Evolutionary conservation across 2,113 vertebrate genomes (phyloP), one percentile per base, ranked within the genome.

Genomic region (Corydoras sp.): DNA sequence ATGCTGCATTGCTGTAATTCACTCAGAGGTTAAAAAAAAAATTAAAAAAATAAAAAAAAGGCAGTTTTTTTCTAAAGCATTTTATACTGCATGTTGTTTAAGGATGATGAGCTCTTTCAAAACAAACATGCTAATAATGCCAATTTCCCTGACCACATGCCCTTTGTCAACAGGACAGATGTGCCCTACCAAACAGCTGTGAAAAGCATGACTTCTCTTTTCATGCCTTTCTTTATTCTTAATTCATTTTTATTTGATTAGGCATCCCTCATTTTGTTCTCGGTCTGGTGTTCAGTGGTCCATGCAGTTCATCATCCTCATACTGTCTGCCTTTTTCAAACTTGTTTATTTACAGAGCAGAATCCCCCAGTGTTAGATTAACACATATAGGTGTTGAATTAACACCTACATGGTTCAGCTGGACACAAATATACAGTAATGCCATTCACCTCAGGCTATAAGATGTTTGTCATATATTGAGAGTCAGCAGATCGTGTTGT

Each of bases 121-220:
- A 74, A 77, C 77, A 70, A 77, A 80, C 69, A 55, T 75, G 71
- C 75, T 76, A 81, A 82, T 82, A 75, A 77, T 70, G 53, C 55
- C 62, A 76, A 77, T 76, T 79, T 71, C 71, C 71, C 61, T 73
- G 75, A 64, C 73, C 72, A 58, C 73, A 72, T 29, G 56, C 49
- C 69, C 49, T 72, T 77, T 77, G 71, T 80, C 32, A 59, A 62
- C 74, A 70, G 65, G 77, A 67, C 67, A 71, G 65, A 48, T 69
- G 69, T 71, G 75, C 75, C 67, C 58, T 63, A 65, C 69, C 66
- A 77, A 69, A 60, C 66, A 64, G 62, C 53, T 75, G 58, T 77
- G 59, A 68, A 75, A 69, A 55, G 58, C 60, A 18, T 61, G 51
- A 48, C 66, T 60, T 32, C 29, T 43, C 50, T 62, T 13, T 53